These are phyloP conservation scores for Cryptocheilus praepositus DNA, from an alignment of 2,888 invertebrate species.

Conservation along the genomic window DNA sequence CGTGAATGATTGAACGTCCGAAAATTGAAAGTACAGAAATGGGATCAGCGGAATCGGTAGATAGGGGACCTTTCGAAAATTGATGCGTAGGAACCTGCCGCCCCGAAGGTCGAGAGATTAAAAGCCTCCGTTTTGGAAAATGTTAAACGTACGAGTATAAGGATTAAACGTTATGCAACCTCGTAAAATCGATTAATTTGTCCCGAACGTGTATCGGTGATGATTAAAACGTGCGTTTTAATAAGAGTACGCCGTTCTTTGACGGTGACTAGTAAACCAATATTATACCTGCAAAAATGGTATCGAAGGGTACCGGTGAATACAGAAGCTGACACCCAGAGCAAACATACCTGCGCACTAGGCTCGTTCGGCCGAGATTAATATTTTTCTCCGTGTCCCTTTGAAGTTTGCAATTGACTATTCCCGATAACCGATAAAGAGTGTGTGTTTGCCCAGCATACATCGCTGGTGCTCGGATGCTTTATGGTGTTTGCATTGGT, in stretches of 20 bases:
- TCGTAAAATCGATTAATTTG: neutral
- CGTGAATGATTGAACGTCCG: too few relatives aligned
- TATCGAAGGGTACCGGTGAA: neutral
- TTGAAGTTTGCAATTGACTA: conserved; percentile 28
- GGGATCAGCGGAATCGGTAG: too few relatives aligned
- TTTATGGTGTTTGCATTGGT: conserved; percentile 59
- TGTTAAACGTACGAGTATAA: too few relatives aligned
- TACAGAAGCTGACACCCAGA: neutral
- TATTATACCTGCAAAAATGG: neutral
- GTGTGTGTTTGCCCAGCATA: conserved; percentile 34
- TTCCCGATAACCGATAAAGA: conserved; percentile 32
- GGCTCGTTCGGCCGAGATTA: conserved; percentile 21
- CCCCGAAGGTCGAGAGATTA: too few relatives aligned
- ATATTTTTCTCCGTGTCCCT: conserved; percentile 22
- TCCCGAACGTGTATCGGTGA: neutral
- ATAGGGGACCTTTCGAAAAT: too few relatives aligned
- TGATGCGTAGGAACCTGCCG: too few relatives aligned
- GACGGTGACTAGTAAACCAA: neutral
- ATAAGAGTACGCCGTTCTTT: neutral
- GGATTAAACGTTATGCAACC: neutral
- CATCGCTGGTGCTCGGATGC: conserved; percentile 21
- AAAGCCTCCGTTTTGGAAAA: too few relatives aligned
- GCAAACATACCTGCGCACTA: conserved; percentile 1
- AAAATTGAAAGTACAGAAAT: too few relatives aligned
- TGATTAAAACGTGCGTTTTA: neutral